Evolutionary conservation across 2,888 invertebrate species (phyloP), one percentile per base, ranked within the genome.

Genomic region (Eilema caniola): DNA sequence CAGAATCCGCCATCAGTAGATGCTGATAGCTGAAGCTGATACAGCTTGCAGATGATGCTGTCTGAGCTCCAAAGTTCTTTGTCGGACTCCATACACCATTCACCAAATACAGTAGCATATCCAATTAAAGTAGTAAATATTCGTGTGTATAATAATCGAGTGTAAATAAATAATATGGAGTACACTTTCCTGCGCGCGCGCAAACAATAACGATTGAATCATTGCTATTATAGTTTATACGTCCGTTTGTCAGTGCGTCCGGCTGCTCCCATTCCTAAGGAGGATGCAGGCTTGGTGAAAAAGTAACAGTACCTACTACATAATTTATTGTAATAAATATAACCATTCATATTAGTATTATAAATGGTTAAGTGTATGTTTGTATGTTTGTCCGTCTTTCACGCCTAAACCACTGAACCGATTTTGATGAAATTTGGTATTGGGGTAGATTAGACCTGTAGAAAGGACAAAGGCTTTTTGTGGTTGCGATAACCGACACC

Each of bases 221-320:
- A 84, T 85, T 83, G 64, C 28, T 65, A 83, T 84, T 82, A 82
- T 82, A 80, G 76, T 84, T 83, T 71, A 73, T 81, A 75, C 80
- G 76, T 85, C 83, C 64, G 82, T 81, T 74, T 69, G 71, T 41
- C 63, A 11, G 28, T 72, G 68, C 80, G 81, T 83, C 82, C 74
- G 77, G 78, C 70, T 73, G 62, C 31, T 64, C 31, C n/a, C 4
- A 33, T n/a, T 67, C 57, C 63, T 57, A 70, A 69, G 63, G 41
- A 67, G 69, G 68, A 53, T 67, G 33, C 41, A 71, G 57, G 61
- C 67, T 69, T 70, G 63, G 65, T 24, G 10, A 16, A 31, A 23
- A 41, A 20, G 10, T 12, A 62, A 24, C 24, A 20, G 37, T 20
- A 24, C n/a, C n/a, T n/a, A n/a, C 24, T 37, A 23, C 1, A 47